Conservation (phyloP, 2,797 vertebrate species). For the Esox lucius region DNA sequence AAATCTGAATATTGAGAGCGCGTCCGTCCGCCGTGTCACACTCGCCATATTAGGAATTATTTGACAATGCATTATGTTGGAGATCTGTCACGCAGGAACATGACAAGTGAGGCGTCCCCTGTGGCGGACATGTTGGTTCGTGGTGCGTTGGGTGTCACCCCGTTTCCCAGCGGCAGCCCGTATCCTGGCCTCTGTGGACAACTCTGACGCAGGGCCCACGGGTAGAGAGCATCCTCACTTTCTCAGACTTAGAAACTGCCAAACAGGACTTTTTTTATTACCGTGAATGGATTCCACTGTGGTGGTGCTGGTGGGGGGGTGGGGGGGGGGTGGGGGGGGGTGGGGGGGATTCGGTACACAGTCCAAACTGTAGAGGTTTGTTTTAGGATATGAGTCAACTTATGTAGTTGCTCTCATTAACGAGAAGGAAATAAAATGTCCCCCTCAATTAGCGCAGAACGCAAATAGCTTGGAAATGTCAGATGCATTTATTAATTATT, state of each 20-base stretch:
- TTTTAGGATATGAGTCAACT: background rate
- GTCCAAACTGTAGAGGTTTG: background rate
- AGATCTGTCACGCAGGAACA: slow-evolving; percentile 73
- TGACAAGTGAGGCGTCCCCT: slow-evolving; percentile 60
- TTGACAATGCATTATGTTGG: slow-evolving; percentile 81
- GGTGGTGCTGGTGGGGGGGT: too few species aligned
- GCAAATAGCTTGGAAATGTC: background rate
- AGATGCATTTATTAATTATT: background rate
- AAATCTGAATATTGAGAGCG: slow-evolving; percentile 80
- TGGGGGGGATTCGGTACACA: background rate
- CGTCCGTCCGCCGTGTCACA: slow-evolving; percentile 67
- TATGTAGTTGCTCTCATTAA: background rate
- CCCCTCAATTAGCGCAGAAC: background rate
- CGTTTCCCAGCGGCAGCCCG: slow-evolving; percentile 20
- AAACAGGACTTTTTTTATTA: slow-evolving; percentile 30
- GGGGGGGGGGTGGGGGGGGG: too few species aligned
- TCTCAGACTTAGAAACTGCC: slow-evolving; percentile 59
- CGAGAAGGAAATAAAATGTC: background rate
- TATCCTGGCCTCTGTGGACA: slow-evolving; percentile 56
- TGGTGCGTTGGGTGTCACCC: slow-evolving; percentile 46
- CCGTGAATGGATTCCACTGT: slow-evolving; percentile 50
- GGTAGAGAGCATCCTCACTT: slow-evolving; percentile 51
- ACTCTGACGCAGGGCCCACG: slow-evolving; percentile 38
- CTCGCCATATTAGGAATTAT: slow-evolving; percentile 77
- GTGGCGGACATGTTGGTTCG: slow-evolving; percentile 62